These are phyloP conservation scores for Drosophila willistoni DNA, from an alignment of 1,140 invertebrate genomes.

Conservation along the genomic window DNA sequence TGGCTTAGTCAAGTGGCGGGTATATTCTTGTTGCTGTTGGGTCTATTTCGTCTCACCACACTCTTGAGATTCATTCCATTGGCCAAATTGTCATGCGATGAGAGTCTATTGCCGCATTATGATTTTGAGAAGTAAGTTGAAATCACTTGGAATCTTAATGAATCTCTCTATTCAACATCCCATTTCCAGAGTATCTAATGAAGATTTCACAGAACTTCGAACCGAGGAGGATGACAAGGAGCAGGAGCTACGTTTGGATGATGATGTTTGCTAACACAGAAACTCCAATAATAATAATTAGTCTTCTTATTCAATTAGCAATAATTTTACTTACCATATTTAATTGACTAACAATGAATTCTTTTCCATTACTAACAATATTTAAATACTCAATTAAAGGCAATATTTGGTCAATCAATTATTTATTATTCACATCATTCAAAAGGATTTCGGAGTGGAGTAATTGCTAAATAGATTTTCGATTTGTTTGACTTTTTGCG, in stretches of 20 bases:
- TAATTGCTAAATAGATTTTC: conserved; percentile 34
- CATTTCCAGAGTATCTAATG: conserved; percentile 64
- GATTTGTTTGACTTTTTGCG: conserved; percentile 13
- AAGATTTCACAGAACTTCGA: conserved; percentile 64
- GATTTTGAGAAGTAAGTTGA: conserved; percentile 75
- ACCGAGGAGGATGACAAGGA: conserved; percentile 48
- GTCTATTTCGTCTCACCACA: conserved; percentile 66
- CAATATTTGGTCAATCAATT: neutral
- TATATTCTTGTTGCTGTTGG: conserved; percentile 68
- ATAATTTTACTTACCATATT: no score
- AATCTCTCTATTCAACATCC: no score
- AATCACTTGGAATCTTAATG: neutral
- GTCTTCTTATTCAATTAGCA: no score
- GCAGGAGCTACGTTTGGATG: conserved; percentile 57
- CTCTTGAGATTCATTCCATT: conserved; percentile 51
- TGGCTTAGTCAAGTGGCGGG: conserved; percentile 82
- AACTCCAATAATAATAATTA: neutral
- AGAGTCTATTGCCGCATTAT: conserved; percentile 75
- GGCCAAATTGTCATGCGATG: conserved; percentile 56
- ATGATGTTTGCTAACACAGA: conserved; percentile 73
- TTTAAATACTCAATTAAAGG: no score
- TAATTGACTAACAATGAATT: no score
- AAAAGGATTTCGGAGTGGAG: conserved; percentile 33
- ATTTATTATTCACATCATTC: conserved; percentile 6
- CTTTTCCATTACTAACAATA: no score